Conservation (phyloP, 53 echinoderm and acorn worm species). For the Echinometra lucunter region DNA sequence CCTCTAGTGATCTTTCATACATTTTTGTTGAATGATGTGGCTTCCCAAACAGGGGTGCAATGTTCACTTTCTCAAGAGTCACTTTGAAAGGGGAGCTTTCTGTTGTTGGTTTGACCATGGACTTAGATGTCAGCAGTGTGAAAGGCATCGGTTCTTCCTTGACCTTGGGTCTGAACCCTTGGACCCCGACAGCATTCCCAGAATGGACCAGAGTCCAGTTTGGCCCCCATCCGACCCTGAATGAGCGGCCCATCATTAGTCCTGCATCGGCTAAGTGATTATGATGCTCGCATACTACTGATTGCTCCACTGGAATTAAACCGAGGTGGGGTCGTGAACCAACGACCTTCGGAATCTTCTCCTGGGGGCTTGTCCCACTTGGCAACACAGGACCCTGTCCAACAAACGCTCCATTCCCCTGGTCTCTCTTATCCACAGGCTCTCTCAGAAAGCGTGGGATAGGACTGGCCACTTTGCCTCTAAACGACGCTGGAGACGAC, state of each 20-base stretch:
- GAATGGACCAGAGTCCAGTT: conserved; percentile 95
- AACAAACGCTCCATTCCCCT: neutral
- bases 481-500: conserved; percentile 26
- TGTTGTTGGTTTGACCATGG: conserved; percentile 72
- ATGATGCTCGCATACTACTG: conserved; percentile 75
- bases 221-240: conserved; percentile 92
- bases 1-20: conserved; percentile 75
- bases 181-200: conserved; percentile 83
- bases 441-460: conserved; percentile 70
- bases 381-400: conserved; percentile 63
- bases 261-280: conserved; percentile 83
- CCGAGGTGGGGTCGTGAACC: conserved; percentile 86
- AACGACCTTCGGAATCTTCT: conserved; percentile 80
- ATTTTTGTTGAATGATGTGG: neutral
- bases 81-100: conserved; percentile 90
- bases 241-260: conserved; percentile 88
- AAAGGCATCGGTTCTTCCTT: conserved; percentile 88
- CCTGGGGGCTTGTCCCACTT: conserved; percentile 66
- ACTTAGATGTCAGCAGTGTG: conserved; percentile 82
- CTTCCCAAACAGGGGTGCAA: conserved; percentile 64
- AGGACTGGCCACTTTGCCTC: conserved; percentile 65
- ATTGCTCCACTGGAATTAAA: conserved; percentile 79
- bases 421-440: conserved; percentile 65
- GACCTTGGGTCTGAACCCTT: conserved; percentile 59
- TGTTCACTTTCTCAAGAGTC: conserved; percentile 87